phyloP scores from a whole-genome alignment of 2,113 vertebrate genomes.

The Oxyruncus cristatus region DNA sequence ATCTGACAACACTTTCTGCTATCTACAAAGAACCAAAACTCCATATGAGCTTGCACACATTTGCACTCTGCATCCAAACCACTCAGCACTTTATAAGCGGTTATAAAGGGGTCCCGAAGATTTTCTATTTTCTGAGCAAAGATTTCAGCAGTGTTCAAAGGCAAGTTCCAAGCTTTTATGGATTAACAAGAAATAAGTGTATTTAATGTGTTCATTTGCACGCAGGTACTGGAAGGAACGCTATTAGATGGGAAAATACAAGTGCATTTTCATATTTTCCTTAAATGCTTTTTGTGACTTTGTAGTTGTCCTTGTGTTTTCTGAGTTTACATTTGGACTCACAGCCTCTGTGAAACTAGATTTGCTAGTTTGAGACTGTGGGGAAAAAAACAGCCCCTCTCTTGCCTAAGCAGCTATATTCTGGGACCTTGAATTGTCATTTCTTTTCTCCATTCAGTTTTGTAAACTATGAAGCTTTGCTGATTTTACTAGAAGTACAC shows the following conservation, averaged over 20 bases:
- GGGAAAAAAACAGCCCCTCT: not conserved
- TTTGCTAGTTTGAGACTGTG: not conserved
- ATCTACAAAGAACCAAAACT: constrained; percentile 31
- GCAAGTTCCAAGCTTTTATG: not conserved
- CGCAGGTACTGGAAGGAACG: not conserved
- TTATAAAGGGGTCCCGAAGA: not conserved
- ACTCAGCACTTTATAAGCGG: not conserved
- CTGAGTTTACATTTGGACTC: not conserved
- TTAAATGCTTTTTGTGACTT: not conserved
- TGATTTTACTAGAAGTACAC: not conserved
- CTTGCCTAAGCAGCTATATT: not conserved
- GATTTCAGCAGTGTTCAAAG: not conserved
- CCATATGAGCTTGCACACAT: not conserved
- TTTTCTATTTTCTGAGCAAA: not conserved
- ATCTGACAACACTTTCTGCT: constrained; percentile 11
- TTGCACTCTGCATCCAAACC: not conserved
- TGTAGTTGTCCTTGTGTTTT: not conserved
- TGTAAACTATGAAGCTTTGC: not conserved
- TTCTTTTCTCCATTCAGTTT: not conserved
- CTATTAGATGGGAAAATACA: not conserved
- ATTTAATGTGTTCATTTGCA: not conserved
- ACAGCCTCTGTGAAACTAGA: not conserved
- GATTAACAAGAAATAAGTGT: not conserved
- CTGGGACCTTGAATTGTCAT: not conserved
- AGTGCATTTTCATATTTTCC: not conserved